Base-by-base conservation (phyloP, 2,113 vertebrate genomes). In the Epinephelus cyanopodus region DNA sequence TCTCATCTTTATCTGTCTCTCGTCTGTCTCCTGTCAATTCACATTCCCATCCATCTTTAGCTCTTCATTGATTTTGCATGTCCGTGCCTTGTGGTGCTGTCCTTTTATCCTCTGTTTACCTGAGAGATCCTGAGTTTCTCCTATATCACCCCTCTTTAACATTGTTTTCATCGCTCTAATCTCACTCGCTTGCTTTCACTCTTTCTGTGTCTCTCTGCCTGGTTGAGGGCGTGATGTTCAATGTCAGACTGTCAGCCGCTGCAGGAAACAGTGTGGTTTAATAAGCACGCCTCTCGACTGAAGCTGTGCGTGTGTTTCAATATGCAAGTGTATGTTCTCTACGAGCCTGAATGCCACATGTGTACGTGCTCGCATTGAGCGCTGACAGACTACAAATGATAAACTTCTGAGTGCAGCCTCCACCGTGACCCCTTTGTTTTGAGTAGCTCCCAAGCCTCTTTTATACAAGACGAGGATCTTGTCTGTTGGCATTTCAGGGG, bases 251-350 rank as follows among this genome's bases (percentile, higher is more conserved):
- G 75, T 89, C 88, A 87, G 65, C 84, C 78, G 47, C 68, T 54
- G 76, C 69, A 83, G 84, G 71, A 87, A 85, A 84, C 77, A 50
- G 61, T 60, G 61, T 65, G 78, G 47, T 90, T 92, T 92, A 92
- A 93, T 92, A 94, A 90, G 89, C 72, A 68, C 9, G 62, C 80
- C 56, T 73, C 76, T 60, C 79, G 79, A 88, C 82, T 85, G 67
- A 74, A 77, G 64, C 42, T 47, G 14, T 50, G 42, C 64, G 77
- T 71, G n/a, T 9, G 15, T 63, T 50, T 48, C 54, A 29, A 39
- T 54, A 75, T 81, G 33, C 67, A 53, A 57, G 75, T 23, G 58
- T 64, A 19, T 65, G 48, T 85, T 69, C 21, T n/a, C 6, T 42
- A 13, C 3, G 48, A 70, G 37, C 63, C 53, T 9, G 12, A 83